Evolutionary conservation across 2,113 vertebrate species (phyloP).

Genomic region (Phocoena sinus): DNA sequence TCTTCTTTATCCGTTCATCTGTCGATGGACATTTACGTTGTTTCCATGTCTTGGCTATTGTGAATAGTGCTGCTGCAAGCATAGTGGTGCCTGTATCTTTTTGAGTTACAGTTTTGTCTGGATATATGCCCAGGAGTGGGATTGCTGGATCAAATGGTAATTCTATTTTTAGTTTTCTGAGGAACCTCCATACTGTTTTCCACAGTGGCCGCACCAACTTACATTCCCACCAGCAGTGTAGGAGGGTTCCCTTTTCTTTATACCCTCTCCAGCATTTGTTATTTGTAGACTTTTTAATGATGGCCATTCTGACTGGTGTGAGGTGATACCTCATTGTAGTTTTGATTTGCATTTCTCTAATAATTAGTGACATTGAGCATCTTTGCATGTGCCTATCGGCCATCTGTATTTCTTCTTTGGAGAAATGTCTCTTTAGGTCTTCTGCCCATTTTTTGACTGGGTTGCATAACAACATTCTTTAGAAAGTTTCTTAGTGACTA

Average conservation of each 20-base stretch:
- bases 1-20: background rate
- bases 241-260: background rate
- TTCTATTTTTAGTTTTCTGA: background rate
- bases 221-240: background rate
- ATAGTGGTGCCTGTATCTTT: background rate
- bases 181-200: background rate
- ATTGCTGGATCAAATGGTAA: background rate
- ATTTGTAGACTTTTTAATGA: background rate
- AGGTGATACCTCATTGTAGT: background rate
- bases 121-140: background rate
- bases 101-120: background rate
- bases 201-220: background rate
- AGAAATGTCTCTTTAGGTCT: background rate
- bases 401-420: background rate
- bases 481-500: background rate
- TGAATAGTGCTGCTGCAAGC: background rate
- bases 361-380: background rate
- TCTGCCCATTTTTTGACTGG: background rate
- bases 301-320: background rate
- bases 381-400: background rate
- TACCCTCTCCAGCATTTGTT: background rate
- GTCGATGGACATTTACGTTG: background rate
- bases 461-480: background rate
- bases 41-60: background rate
- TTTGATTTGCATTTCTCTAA: background rate